Evolutionary conservation across 2,888 invertebrate genomes (phyloP).

Genomic region (Dicycla oo): DNA sequence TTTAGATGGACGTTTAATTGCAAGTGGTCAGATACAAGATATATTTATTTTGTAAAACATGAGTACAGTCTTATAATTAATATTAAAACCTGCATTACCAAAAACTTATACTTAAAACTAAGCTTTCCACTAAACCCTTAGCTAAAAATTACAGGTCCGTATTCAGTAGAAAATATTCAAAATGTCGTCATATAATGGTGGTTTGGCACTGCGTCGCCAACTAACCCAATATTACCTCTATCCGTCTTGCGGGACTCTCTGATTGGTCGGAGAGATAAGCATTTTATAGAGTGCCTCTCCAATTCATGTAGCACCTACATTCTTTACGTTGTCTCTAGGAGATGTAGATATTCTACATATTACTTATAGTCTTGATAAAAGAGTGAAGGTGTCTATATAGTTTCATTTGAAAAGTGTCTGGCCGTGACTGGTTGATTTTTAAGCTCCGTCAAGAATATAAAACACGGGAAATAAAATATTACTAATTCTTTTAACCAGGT

Average conservation of each 20-base stretch:
- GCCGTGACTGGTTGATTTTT: too few relatives aligned
- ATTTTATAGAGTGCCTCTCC: conserved; percentile 62
- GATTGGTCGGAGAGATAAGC: conserved; percentile 61
- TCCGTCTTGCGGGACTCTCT: conserved; percentile 53
- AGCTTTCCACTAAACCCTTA: not conserved
- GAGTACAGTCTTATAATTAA: too few relatives aligned
- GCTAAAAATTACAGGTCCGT: conserved; percentile 4
- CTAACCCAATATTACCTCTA: conserved; percentile 61
- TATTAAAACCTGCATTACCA: not conserved
- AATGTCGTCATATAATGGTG: conserved; percentile 49
- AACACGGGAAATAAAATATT: not conserved
- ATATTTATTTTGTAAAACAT: too few relatives aligned
- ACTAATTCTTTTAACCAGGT: not conserved
- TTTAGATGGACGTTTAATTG: not conserved
- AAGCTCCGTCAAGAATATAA: not conserved
- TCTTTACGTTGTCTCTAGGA: conserved; percentile 52
- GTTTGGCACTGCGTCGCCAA: conserved; percentile 49
- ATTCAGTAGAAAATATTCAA: conserved; percentile 39
- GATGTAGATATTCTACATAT: conserved; percentile 33
- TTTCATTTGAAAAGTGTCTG: not conserved
- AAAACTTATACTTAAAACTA: not conserved
- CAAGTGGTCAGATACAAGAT: not conserved
- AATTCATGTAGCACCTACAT: conserved; percentile 64
- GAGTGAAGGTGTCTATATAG: not conserved
- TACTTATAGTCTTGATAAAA: conserved; percentile 30